phyloP scores from a whole-genome alignment of 2,113 vertebrate species.

The Tautogolabrus adspersus region DNA sequence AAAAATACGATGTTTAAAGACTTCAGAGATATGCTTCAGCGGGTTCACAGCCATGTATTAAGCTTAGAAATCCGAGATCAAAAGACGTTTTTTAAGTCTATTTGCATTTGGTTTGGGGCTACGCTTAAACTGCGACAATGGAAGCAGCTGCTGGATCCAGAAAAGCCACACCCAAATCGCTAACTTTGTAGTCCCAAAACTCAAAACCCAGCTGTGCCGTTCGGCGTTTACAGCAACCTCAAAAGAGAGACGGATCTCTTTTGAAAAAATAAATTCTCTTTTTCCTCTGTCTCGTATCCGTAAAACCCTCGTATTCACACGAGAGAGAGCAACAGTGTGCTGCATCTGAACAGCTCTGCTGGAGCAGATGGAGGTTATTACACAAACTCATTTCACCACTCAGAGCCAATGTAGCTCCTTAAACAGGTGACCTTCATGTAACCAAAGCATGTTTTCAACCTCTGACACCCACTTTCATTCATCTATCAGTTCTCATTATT shows the following conservation, averaged over 20 bases:
- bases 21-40: constrained; percentile 23
- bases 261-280: neutral
- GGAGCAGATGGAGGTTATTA: constrained; percentile 28
- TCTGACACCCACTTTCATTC: neutral
- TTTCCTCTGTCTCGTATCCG: neutral
- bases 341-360: neutral
- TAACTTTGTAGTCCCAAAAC: constrained; percentile 15
- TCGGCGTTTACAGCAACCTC: constrained; percentile 12
- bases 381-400: constrained; percentile 7
- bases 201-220: neutral
- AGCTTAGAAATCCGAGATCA: constrained; percentile 54
- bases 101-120: constrained; percentile 60
- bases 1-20: constrained; percentile 48
- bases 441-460: constrained; percentile 14
- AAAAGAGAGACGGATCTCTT: constrained; percentile 9
- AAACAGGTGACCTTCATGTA: constrained; percentile 28
- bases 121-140: constrained; percentile 38
- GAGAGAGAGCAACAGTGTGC: neutral
- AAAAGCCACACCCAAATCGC: constrained; percentile 15
- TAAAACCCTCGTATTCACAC: constrained; percentile 20
- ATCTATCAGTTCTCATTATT: constrained; percentile 20
- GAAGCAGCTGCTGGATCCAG: constrained; percentile 24
- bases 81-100: constrained; percentile 42
- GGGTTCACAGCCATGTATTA: constrained; percentile 47
- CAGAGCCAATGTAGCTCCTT: neutral